These are phyloP conservation scores for Penaeus vannamei DNA, from an alignment of 1,140 invertebrate genomes.

Conservation along the genomic window DNA sequence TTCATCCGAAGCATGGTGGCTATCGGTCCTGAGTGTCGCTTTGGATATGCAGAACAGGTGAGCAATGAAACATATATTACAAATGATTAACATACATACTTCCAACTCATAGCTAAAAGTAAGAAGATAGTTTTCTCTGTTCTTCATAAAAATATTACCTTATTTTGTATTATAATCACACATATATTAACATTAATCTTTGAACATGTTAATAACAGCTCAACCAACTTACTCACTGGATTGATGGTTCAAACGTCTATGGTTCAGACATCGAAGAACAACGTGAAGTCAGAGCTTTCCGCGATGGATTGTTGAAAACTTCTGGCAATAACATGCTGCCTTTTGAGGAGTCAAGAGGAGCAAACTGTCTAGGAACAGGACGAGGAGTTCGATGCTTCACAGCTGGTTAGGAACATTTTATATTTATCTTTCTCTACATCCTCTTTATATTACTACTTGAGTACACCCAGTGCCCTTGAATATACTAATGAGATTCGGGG, in stretches of 20 bases:
- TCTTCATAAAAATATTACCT: too few relatives aligned
- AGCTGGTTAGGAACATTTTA: conserved; percentile 45
- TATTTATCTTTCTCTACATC: too few relatives aligned
- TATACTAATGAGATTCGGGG: too few relatives aligned
- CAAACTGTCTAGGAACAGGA: conserved; percentile 40
- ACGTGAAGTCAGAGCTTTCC: conserved; percentile 70
- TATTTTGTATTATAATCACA: too few relatives aligned
- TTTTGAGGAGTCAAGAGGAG: conserved; percentile 27
- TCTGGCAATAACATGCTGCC: conserved; percentile 53
- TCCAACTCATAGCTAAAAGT: too few relatives aligned
- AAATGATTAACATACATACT: too few relatives aligned
- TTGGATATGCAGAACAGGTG: conserved; percentile 70
- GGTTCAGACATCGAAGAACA: conserved; percentile 75
- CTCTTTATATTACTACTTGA: too few relatives aligned
- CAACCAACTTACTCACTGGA: conserved; percentile 74
- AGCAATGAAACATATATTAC: too few relatives aligned
- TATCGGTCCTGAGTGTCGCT: conserved; percentile 69
- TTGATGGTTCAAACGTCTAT: conserved; percentile 75
- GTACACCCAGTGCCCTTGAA: too few relatives aligned
- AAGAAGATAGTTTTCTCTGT: too few relatives aligned
- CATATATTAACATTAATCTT: too few relatives aligned
- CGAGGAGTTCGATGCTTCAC: conserved; percentile 48
- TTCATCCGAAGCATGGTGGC: conserved; percentile 71
- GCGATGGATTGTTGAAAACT: conserved; percentile 69
- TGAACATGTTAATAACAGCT: conserved; percentile 69